Conservation (phyloP, 2,888 invertebrate genomes). For the Dastarcus helophoroides region DNA sequence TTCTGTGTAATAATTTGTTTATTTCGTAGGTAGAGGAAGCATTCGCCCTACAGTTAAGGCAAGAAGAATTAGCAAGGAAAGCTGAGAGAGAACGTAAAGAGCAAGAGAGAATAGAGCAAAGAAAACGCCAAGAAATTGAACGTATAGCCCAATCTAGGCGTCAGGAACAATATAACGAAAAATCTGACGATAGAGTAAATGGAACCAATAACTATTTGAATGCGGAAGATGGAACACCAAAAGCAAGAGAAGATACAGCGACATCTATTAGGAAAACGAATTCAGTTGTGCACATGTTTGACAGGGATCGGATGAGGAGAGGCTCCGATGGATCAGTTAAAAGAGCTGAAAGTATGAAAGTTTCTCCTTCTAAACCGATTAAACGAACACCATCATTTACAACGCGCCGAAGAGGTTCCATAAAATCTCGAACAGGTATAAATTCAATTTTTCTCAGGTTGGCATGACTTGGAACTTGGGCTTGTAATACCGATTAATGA, state of each 20-base stretch:
- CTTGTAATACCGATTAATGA: too few species aligned
- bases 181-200: conserved; percentile 36
- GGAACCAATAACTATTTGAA: conserved; percentile 22
- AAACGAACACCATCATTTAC: conserved; percentile 93
- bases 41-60: conserved; percentile 67
- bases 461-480: too few species aligned
- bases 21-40: conserved; percentile 64
- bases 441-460: too few species aligned
- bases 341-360: conserved; percentile 83
- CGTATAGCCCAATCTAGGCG: conserved; percentile 77
- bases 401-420: conserved; percentile 79
- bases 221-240: background rate
- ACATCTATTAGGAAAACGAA: conserved; percentile 44
- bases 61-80: conserved; percentile 65
- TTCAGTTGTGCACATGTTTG: conserved; percentile 48
- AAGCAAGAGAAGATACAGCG: conserved; percentile 16
- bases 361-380: conserved; percentile 57
- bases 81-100: conserved; percentile 72
- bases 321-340: conserved; percentile 53
- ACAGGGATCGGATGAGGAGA: conserved; percentile 40
- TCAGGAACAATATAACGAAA: conserved; percentile 55
- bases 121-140: conserved; percentile 79
- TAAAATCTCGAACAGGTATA: conserved; percentile 57
- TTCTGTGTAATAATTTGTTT: background rate
- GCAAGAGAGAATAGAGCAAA: conserved; percentile 70